Evolutionary conservation across 2,888 invertebrate genomes (phyloP).

Genomic region (Caenorhabditis virilis): DNA sequence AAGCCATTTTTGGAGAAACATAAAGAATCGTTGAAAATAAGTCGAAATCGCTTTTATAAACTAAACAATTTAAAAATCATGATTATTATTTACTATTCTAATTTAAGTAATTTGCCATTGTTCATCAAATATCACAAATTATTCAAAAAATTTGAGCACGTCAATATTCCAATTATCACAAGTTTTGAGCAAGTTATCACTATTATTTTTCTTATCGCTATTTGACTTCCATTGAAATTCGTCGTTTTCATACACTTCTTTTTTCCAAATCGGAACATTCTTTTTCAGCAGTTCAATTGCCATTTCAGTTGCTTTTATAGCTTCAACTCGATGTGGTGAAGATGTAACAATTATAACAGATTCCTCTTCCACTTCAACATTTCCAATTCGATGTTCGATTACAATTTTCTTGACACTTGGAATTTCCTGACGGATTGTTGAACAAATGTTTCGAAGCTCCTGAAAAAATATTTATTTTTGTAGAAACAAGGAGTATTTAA

Average conservation of each 20-base stretch:
- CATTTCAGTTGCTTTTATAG: conserved; percentile 59
- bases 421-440: conserved; percentile 31
- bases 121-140: no score
- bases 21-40: no score
- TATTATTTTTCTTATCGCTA: no score
- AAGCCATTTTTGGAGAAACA: no score
- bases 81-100: no score
- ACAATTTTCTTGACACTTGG: conserved; percentile 52
- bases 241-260: conserved; percentile 34
- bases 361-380: conserved; percentile 57
- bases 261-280: conserved; percentile 65
- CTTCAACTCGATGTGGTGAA: conserved; percentile 60
- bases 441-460: no score
- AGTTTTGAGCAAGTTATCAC: no score
- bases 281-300: conserved; percentile 61
- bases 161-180: no score
- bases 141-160: no score
- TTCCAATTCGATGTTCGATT: conserved; percentile 54
- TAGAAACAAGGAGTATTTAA: neutral
- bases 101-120: no score
- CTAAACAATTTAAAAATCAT: no score
- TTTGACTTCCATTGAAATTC: conserved; percentile 25
- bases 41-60: no score
- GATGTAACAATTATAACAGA: conserved; percentile 63
- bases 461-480: neutral